Percentiles rank a stretch among this genome's conserved stretches.
Conservation (phyloP, 2,113 vertebrate genomes). For the Rhea americana region DNA sequence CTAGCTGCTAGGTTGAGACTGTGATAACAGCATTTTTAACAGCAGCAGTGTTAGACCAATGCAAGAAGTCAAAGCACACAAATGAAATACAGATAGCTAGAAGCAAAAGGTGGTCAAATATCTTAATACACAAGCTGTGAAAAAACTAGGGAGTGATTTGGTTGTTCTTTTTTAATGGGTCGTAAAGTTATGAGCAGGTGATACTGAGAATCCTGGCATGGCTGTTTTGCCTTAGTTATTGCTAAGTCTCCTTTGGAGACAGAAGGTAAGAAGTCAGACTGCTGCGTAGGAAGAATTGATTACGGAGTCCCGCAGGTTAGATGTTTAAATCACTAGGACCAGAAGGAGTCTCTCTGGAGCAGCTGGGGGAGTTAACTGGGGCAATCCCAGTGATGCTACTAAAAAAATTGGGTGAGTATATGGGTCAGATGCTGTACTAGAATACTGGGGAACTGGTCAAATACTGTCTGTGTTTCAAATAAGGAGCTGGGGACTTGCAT, state of each 20-base stretch:
- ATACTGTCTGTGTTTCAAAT: background rate
- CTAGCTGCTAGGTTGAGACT: background rate
- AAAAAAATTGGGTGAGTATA: background rate
- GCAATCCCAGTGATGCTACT: background rate
- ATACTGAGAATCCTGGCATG: background rate
- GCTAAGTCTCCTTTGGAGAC: background rate
- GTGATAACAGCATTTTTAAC: background rate
- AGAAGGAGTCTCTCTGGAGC: background rate
- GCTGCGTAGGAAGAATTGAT: background rate
- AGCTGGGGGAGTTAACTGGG: background rate
- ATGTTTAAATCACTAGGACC: background rate
- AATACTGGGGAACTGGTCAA: background rate
- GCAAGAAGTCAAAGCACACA: background rate
- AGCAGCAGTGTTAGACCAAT: fast-evolving
- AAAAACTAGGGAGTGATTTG: background rate
- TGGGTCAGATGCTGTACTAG: background rate
- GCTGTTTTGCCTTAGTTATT: background rate
- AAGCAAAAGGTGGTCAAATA: background rate
- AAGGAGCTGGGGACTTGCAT: too few relatives aligned
- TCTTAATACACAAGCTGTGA: background rate
- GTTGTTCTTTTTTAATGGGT: background rate
- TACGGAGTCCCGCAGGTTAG: background rate
- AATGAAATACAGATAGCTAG: background rate
- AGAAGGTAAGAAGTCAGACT: background rate
- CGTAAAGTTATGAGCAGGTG: background rate